Evolutionary conservation across 2,888 invertebrate genomes (phyloP).

Genomic region (Cerceris ruficornis): DNA sequence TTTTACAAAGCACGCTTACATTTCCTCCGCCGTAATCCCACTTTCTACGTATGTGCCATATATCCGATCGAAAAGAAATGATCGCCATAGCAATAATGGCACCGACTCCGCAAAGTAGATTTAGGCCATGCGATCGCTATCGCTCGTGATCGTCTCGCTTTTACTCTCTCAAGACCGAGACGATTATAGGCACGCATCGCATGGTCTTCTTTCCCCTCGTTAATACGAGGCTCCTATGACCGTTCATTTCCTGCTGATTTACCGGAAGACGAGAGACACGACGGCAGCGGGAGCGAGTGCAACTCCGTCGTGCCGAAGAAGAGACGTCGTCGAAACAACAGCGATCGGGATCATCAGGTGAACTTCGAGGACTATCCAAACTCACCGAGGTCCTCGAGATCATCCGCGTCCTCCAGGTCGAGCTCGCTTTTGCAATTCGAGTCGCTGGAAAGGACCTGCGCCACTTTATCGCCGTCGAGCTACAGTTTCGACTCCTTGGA

Average conservation of each 20-base stretch:
- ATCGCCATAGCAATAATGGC: not conserved
- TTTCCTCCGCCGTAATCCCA: not conserved
- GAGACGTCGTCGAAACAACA: slow-evolving; percentile 76
- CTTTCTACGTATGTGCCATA: not conserved
- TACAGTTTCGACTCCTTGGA: slow-evolving; percentile 83
- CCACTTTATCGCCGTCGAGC: slow-evolving; percentile 82
- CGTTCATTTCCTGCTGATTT: slow-evolving; percentile 29
- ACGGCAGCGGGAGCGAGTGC: slow-evolving; percentile 81
- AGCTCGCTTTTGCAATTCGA: slow-evolving; percentile 93
- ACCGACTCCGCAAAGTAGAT: slow-evolving; percentile 50
- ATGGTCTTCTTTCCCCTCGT: not conserved
- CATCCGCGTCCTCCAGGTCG: slow-evolving; percentile 87
- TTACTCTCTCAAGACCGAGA: slow-evolving; percentile 34
- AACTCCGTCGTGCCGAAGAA: slow-evolving; percentile 82
- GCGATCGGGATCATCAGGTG: slow-evolving; percentile 71
- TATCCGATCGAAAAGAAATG: not conserved
- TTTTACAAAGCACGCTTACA: too few relatives aligned
- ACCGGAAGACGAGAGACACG: slow-evolving; percentile 72
- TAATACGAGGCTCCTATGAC: not conserved
- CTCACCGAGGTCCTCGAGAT: slow-evolving; percentile 81
- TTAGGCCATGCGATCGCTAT: slow-evolving; percentile 39
- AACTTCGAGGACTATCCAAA: slow-evolving; percentile 69
- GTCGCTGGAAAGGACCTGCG: slow-evolving; percentile 89
- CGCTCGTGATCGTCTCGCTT: slow-evolving; percentile 45
- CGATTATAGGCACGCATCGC: slow-evolving; percentile 16